These are phyloP conservation scores for Donacobius atricapilla DNA, from an alignment of 2,113 vertebrate species.

Conservation along the genomic window DNA sequence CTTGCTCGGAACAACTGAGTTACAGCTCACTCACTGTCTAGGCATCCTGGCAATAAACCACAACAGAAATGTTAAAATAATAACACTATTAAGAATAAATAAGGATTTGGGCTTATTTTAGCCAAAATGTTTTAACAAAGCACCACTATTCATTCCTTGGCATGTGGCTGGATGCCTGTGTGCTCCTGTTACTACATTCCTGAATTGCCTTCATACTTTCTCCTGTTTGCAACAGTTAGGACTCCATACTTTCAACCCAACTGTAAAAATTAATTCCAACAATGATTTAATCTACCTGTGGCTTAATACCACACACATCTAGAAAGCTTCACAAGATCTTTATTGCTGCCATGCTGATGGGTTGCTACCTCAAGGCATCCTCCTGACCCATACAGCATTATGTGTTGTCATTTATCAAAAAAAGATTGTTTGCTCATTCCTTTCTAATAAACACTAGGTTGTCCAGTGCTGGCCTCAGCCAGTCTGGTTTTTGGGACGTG, in stretches of 20 bases:
- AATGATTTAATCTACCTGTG: not conserved
- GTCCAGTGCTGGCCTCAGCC: not conserved
- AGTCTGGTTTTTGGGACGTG: not conserved
- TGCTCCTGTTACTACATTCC: not conserved
- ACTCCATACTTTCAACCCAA: not conserved
- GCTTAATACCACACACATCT: not conserved
- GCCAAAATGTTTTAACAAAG: constrained; percentile 1
- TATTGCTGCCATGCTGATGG: not conserved
- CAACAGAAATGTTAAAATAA: constrained; percentile 48
- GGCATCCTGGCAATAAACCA: constrained; percentile 18
- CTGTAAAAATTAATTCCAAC: not conserved
- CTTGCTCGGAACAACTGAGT: accelerated
- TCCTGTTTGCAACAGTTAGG: not conserved
- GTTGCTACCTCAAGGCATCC: not conserved
- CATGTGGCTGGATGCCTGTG: not conserved
- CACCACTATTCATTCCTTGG: not conserved
- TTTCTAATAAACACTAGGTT: not conserved
- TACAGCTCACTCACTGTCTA: constrained; percentile 12
- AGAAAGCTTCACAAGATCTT: not conserved
- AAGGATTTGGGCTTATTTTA: not conserved
- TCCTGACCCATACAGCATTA: not conserved
- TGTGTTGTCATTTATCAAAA: not conserved
- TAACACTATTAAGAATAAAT: constrained; percentile 14
- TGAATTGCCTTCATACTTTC: not conserved
- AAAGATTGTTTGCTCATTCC: not conserved